Evolutionary conservation across 2,888 invertebrate species (phyloP).

Genomic region (Spodoptera littoralis): DNA sequence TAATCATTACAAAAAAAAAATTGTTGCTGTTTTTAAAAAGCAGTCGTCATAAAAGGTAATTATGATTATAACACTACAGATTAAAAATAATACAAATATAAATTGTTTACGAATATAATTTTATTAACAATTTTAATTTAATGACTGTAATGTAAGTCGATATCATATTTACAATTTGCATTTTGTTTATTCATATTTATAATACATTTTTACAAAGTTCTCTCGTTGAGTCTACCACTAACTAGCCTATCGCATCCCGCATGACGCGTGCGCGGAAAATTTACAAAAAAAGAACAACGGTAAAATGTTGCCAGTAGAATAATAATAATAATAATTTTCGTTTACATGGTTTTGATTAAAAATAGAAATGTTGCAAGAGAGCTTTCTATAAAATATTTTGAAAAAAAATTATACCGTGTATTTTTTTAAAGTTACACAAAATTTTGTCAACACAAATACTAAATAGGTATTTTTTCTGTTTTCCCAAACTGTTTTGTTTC

Average conservation of each 20-base stretch:
- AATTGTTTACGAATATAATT: slow-evolving; percentile 88
- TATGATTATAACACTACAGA: not conserved
- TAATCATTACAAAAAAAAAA: too few relatives aligned
- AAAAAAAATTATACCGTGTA: not conserved
- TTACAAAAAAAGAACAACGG: slow-evolving; percentile 59
- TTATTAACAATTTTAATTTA: slow-evolving; percentile 89
- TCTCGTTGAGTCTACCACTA: slow-evolving; percentile 67
- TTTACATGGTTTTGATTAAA: slow-evolving; percentile 19
- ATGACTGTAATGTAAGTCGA: slow-evolving; percentile 88
- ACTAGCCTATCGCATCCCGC: slow-evolving; percentile 51
- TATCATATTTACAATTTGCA: slow-evolving; percentile 87
- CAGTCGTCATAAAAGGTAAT: not conserved
- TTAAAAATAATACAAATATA: slow-evolving; percentile 74
- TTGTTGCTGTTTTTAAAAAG: not conserved
- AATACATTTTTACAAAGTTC: slow-evolving; percentile 87
- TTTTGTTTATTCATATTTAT: slow-evolving; percentile 73
- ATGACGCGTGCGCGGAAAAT: slow-evolving; percentile 49
- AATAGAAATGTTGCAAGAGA: slow-evolving; percentile 50
- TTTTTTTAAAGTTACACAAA: not conserved
- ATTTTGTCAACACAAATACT: too few relatives aligned
- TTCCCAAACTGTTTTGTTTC: too few relatives aligned
- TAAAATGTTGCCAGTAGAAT: slow-evolving; percentile 47
- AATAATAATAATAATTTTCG: slow-evolving; percentile 36
- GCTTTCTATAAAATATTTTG: not conserved
- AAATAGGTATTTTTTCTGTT: too few relatives aligned